Percentiles rank a stretch among this genome's conserved stretches.
Conservation (phyloP, 2,888 invertebrate genomes). For the Aromia moschata region DNA sequence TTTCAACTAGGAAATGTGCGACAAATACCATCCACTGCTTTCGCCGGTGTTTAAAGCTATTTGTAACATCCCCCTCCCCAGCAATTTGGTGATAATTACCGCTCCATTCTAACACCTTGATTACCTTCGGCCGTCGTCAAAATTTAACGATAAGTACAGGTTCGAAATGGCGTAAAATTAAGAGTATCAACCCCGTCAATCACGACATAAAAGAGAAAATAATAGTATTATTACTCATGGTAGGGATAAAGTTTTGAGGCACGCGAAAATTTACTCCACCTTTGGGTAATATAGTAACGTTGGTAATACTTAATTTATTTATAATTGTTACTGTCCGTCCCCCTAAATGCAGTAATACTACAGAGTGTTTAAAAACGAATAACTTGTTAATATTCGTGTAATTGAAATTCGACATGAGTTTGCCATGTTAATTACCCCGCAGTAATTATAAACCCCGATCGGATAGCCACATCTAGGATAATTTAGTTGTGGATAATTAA, state of each 20-base stretch:
- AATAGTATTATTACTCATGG: slow-evolving; percentile 21
- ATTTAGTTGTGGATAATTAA: slow-evolving; percentile 62
- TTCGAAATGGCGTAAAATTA: neutral
- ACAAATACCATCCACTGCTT: no score
- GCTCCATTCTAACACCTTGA: no score
- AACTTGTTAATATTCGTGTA: slow-evolving; percentile 57
- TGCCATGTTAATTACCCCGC: slow-evolving; percentile 58
- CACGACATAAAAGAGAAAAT: slow-evolving; percentile 9
- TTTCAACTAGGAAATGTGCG: no score
- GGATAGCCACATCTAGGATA: slow-evolving; percentile 59
- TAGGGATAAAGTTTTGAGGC: slow-evolving; percentile 24
- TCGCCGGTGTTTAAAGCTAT: no score
- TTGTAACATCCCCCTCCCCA: no score
- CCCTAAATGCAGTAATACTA: slow-evolving; percentile 34
- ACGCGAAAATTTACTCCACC: slow-evolving; percentile 24
- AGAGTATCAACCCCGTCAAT: slow-evolving; percentile 12
- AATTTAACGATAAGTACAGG: neutral
- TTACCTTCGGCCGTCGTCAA: no score
- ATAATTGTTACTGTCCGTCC: slow-evolving; percentile 36
- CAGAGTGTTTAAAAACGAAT: slow-evolving; percentile 40
- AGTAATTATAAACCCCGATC: slow-evolving; percentile 60
- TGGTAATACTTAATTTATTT: slow-evolving; percentile 36
- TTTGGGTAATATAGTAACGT: slow-evolving; percentile 33
- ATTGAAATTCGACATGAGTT: slow-evolving; percentile 61
- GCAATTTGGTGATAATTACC: no score